phyloP scores from a whole-genome alignment of 2,888 invertebrate genomes.

The Ptychoptera contaminata region DNA sequence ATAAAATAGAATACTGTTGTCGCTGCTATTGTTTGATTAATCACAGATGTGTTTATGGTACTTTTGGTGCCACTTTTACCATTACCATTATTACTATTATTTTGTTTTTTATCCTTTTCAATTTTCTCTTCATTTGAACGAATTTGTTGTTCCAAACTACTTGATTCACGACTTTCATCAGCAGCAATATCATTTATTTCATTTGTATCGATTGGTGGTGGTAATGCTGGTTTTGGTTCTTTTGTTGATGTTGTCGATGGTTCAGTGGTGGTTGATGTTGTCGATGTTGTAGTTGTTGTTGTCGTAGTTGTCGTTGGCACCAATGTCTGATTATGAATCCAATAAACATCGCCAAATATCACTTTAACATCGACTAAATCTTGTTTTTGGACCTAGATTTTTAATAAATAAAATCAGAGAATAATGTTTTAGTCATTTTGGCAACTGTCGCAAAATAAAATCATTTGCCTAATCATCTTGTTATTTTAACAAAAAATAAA shows the following conservation, averaged over 20 bases:
- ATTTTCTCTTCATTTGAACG: too few relatives aligned
- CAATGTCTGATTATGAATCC: conserved; percentile 52
- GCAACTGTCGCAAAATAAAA: too few relatives aligned
- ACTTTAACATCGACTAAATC: conserved; percentile 51
- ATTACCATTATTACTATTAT: too few relatives aligned
- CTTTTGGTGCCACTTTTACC: too few relatives aligned
- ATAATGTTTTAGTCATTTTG: background rate
- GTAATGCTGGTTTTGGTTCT: conserved; percentile 31
- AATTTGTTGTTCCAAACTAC: too few relatives aligned
- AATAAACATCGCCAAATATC: conserved; percentile 63
- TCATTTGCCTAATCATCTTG: too few relatives aligned
- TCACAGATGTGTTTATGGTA: too few relatives aligned
- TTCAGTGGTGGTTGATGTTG: conserved; percentile 40
- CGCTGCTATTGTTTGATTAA: too few relatives aligned
- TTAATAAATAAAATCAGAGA: background rate
- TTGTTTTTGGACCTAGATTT: conserved; percentile 34
- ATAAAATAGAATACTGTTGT: too few relatives aligned
- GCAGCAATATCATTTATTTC: conserved; percentile 5
- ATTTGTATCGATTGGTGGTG: conserved; percentile 27
- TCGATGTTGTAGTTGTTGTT: conserved; percentile 41
- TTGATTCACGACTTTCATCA: conserved; percentile 4
- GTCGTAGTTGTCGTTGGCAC: conserved; percentile 62
- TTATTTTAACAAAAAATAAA: too few relatives aligned
- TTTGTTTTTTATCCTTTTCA: too few relatives aligned
- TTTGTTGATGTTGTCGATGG: conserved; percentile 35